Conservation (phyloP, 1,140 invertebrate genomes). For the Heliothis subflexa region DNA sequence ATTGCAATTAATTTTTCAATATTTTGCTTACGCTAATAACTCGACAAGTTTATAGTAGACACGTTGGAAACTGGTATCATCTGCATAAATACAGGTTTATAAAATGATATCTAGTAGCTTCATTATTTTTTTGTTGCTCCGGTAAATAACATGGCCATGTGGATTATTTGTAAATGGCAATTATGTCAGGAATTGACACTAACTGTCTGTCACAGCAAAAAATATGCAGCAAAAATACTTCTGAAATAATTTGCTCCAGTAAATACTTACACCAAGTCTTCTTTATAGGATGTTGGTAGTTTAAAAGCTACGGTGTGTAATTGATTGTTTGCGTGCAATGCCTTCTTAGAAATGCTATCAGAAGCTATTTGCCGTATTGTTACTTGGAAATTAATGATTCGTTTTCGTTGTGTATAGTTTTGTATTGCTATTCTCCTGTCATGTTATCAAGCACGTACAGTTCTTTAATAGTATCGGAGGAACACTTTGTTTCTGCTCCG, state of each 20-base stretch:
- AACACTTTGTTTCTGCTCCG: conserved; percentile 36
- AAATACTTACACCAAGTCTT: too few relatives aligned
- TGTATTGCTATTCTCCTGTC: conserved; percentile 35
- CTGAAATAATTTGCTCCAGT: too few relatives aligned
- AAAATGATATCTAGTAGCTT: conserved; percentile 34
- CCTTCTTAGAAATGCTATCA: conserved; percentile 50
- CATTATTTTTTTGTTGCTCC: conserved; percentile 26
- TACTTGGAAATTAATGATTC: conserved; percentile 52
- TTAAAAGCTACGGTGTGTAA: conserved; percentile 19
- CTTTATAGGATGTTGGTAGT: too few relatives aligned
- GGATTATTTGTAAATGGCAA: conserved; percentile 28
- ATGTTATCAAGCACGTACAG: conserved; percentile 42
- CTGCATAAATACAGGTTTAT: conserved; percentile 40
- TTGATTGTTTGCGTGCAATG: conserved; percentile 46
- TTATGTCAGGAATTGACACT: conserved; percentile 29
- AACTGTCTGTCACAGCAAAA: neutral
- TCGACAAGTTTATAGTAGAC: conserved; percentile 12
- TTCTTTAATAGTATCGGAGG: conserved; percentile 43
- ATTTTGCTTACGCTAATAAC: conserved; percentile 41
- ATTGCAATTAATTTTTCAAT: conserved; percentile 40
- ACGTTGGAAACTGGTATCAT: conserved; percentile 34
- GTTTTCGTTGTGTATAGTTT: conserved; percentile 49
- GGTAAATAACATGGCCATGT: conserved; percentile 12
- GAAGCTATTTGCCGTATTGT: conserved; percentile 42
- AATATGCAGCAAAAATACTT: neutral